Evolutionary conservation across 2,113 vertebrate species (phyloP).

Genomic region (Podocnemis expansa): DNA sequence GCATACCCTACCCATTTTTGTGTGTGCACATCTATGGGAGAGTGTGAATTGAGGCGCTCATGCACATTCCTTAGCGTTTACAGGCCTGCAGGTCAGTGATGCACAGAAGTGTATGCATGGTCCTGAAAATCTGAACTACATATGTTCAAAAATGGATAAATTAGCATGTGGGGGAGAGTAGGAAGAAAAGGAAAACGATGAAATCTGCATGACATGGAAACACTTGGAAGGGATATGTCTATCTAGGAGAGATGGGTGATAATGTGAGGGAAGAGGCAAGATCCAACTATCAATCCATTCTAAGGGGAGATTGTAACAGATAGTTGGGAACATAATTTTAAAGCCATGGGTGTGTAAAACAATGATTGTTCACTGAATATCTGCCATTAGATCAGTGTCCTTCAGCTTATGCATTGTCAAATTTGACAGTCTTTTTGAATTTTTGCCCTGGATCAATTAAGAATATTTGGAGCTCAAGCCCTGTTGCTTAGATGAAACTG

Average conservation of each 20-base stretch:
- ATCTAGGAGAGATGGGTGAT: neutral
- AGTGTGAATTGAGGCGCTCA: neutral
- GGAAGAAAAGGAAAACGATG: neutral
- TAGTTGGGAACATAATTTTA: neutral
- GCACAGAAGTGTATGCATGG: neutral
- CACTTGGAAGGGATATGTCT: accelerated
- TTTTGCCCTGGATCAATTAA: neutral
- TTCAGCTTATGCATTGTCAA: slow-evolving; percentile 1
- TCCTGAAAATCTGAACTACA: neutral
- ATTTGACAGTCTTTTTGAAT: neutral
- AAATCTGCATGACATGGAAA: neutral
- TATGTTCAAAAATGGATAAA: neutral
- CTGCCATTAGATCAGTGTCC: neutral
- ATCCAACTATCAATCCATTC: neutral
- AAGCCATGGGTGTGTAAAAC: neutral
- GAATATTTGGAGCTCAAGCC: slow-evolving; percentile 43
- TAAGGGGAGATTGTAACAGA: neutral
- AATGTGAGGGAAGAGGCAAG: neutral
- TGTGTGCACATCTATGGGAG: neutral
- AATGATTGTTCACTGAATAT: neutral
- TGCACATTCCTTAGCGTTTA: neutral
- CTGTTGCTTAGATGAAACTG: slow-evolving; percentile 55
- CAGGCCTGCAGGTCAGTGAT: neutral
- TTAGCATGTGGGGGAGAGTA: neutral
- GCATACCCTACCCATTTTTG: neutral